These are phyloP conservation scores for Pristionchus maxplancki DNA, from an alignment of 2,888 invertebrate genomes.

Conservation along the genomic window DNA sequence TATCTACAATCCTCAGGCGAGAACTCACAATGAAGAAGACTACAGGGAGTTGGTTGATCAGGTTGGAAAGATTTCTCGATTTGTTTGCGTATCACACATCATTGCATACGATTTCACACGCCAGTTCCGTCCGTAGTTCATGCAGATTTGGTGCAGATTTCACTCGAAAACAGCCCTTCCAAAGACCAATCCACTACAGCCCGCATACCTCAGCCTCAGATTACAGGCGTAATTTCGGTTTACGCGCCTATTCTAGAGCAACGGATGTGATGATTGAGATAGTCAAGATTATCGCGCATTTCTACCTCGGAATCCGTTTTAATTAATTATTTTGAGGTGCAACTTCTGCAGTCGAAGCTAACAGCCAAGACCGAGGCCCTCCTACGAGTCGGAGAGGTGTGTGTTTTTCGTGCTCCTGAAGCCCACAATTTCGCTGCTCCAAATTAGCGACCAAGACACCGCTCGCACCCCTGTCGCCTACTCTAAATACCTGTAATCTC, in stretches of 20 bases:
- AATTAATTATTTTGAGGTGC: constrained; percentile 53
- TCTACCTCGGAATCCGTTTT: too few species aligned
- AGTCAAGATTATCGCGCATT: too few species aligned
- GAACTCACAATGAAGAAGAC: constrained; percentile 55
- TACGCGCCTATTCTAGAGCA: too few species aligned
- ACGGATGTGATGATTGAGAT: too few species aligned
- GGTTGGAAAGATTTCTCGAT: background rate
- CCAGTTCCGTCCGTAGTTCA: too few species aligned
- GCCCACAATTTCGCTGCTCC: background rate
- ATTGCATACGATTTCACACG: too few species aligned
- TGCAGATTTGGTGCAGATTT: too few species aligned
- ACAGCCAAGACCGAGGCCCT: constrained; percentile 65
- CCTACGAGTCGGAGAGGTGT: constrained; percentile 62
- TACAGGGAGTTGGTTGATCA: constrained; percentile 57
- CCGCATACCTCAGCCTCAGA: background rate
- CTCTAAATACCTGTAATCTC: background rate
- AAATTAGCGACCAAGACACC: background rate
- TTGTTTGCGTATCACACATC: background rate
- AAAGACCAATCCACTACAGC: background rate
- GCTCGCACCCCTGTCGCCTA: background rate
- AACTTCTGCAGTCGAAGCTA: constrained; percentile 60
- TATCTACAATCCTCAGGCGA: constrained; percentile 18
- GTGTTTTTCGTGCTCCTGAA: background rate
- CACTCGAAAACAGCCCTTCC: background rate
- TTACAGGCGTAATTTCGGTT: background rate